A percentile compares a stretch with the other conserved stretches of the same genome.
Evolutionary conservation across 2,888 invertebrate species (phyloP).

Genomic region (Papilio elwesi): DNA sequence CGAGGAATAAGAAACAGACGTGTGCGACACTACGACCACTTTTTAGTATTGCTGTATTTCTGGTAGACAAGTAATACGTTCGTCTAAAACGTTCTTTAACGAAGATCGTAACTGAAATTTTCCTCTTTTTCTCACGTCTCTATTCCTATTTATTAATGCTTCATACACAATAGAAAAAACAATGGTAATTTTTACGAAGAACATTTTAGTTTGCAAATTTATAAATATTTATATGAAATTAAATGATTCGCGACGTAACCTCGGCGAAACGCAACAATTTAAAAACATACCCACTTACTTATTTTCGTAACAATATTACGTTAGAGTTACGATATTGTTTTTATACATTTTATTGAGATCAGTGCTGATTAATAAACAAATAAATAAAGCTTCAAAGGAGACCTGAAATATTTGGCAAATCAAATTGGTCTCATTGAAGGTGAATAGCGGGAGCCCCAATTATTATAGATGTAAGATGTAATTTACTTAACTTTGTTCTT

Average conservation of each 20-base stretch:
- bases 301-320: conserved; percentile 40
- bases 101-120: too few species aligned
- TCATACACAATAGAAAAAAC: background rate
- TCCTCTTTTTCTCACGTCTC: too few species aligned
- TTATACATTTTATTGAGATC: conserved; percentile 27
- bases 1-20: too few species aligned
- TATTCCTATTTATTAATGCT: too few species aligned
- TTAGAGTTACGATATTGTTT: conserved; percentile 32
- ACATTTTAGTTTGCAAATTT: conserved; percentile 22
- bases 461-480: too few species aligned
- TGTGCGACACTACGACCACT: too few species aligned
- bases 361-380: conserved; percentile 21
- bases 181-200: background rate
- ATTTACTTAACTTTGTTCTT: too few species aligned
- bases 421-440: too few species aligned
- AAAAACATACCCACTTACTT: conserved; percentile 30
- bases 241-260: conserved; percentile 34
- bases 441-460: too few species aligned
- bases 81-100: too few species aligned
- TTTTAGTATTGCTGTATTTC: too few species aligned
- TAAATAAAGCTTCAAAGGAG: background rate
- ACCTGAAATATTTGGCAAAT: conserved; percentile 6
- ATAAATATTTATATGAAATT: conserved; percentile 32
- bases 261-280: conserved; percentile 30
- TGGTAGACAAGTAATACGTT: too few species aligned